Conservation (phyloP, 2,797 vertebrate genomes). For the Oreortyx pictus region DNA sequence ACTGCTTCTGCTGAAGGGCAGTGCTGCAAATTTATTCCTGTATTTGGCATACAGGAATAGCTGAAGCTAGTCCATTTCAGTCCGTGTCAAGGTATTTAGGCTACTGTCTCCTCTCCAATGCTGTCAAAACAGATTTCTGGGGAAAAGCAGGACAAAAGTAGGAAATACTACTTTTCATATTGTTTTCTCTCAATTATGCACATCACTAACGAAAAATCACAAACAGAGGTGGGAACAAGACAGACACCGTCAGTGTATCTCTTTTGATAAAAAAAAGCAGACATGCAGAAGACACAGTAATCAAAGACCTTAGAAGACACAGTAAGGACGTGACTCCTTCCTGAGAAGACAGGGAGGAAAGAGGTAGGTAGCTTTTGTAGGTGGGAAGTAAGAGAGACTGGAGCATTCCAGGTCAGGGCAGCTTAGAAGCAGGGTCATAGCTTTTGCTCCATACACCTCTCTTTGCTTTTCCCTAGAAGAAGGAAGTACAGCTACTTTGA, state of each 20-base stretch:
- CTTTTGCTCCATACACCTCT: not conserved
- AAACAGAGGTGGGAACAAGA: not conserved
- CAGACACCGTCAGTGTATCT: not conserved
- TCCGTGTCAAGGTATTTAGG: not conserved
- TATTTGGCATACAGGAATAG: not conserved
- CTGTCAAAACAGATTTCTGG: not conserved
- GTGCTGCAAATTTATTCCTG: no score
- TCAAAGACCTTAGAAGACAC: not conserved
- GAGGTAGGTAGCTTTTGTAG: not conserved
- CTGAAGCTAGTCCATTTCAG: not conserved
- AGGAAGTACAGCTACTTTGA: not conserved
- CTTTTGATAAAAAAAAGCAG: not conserved
- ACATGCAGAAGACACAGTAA: not conserved
- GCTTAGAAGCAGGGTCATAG: not conserved
- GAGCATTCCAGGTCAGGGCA: not conserved
- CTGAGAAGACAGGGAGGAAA: not conserved
- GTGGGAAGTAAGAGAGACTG: not conserved
- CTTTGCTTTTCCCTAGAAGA: not conserved
- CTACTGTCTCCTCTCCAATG: not conserved
- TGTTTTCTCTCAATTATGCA: not conserved
- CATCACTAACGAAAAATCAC: not conserved
- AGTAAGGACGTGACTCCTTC: not conserved
- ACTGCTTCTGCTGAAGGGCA: not conserved
- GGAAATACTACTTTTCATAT: not conserved
- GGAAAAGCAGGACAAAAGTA: not conserved